These are phyloP conservation scores for Zelostemma sp. DNA, from an alignment of 1,140 invertebrate genomes.

Conservation along the genomic window DNA sequence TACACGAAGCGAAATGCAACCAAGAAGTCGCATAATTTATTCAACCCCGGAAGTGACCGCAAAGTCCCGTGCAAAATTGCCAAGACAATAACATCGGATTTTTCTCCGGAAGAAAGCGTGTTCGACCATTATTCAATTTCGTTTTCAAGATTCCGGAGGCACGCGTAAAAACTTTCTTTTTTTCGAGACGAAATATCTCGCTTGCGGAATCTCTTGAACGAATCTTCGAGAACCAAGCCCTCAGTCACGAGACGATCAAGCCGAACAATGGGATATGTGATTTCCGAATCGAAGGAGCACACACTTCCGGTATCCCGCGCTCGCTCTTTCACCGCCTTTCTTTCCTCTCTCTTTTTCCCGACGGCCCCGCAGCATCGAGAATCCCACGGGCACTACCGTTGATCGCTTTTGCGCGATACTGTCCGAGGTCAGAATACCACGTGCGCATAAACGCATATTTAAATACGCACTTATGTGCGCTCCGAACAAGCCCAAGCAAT, in stretches of 20 bases:
- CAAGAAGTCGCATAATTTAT: background rate
- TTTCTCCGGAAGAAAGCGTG: too few species aligned
- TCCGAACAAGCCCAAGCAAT: constrained; percentile 16
- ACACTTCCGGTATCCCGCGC: constrained; percentile 31
- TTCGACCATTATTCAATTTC: too few species aligned
- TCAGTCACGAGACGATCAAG: constrained; percentile 7
- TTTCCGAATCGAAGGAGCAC: constrained; percentile 22
- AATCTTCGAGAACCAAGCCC: constrained; percentile 4
- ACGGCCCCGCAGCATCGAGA: constrained; percentile 11
- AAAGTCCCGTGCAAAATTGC: background rate
- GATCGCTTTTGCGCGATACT: constrained; percentile 48
- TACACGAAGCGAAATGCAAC: background rate
- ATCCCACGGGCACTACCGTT: constrained; percentile 40
- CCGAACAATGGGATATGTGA: constrained; percentile 26
- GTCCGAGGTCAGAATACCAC: constrained; percentile 42
- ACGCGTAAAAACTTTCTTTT: too few species aligned
- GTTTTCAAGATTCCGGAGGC: too few species aligned
- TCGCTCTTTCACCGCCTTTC: constrained; percentile 1
- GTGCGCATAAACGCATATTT: constrained; percentile 37
- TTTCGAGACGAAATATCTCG: too few species aligned
- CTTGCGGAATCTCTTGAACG: background rate
- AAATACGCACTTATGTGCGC: constrained; percentile 17
- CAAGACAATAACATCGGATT: too few species aligned
- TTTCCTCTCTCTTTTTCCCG: constrained; percentile 20
- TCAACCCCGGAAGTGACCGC: background rate